Evolutionary conservation across 2,113 vertebrate genomes (phyloP).

Genomic region (Siphamia tubifer): DNA sequence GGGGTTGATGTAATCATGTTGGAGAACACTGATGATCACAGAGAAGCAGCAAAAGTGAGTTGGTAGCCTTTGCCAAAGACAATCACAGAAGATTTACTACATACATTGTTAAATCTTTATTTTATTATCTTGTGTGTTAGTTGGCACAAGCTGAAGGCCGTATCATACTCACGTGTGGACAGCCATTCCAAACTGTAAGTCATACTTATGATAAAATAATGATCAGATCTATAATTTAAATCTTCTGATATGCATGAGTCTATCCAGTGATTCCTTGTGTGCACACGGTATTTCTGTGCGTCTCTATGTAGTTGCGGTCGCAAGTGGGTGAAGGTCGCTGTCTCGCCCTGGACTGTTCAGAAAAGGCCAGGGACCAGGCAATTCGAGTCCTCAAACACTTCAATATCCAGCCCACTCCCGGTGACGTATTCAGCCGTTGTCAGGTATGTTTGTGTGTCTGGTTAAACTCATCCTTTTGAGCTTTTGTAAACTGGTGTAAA

Average conservation of each 20-base stretch:
- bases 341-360: conserved; percentile 83
- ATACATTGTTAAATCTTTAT: not conserved
- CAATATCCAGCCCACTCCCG: conserved; percentile 74
- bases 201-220: not conserved
- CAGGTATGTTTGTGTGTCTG: no score
- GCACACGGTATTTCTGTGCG: not conserved
- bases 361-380: conserved; percentile 86
- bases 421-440: conserved; percentile 88
- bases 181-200: conserved; percentile 86
- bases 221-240: not conserved
- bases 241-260: not conserved
- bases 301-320: conserved; percentile 79
- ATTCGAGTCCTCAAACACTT: conserved; percentile 84
- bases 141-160: conserved; percentile 84
- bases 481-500: no score
- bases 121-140: conserved; percentile 63
- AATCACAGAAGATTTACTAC: not conserved
- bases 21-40: conserved; percentile 84
- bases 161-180: conserved; percentile 87
- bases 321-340: conserved; percentile 89
- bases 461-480: no score
- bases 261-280: not conserved
- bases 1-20: conserved; percentile 83
- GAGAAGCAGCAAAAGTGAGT: conserved; percentile 83
- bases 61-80: not conserved